Evolutionary conservation across 2,113 vertebrate genomes (phyloP).

Genomic region (Centropristis striata): DNA sequence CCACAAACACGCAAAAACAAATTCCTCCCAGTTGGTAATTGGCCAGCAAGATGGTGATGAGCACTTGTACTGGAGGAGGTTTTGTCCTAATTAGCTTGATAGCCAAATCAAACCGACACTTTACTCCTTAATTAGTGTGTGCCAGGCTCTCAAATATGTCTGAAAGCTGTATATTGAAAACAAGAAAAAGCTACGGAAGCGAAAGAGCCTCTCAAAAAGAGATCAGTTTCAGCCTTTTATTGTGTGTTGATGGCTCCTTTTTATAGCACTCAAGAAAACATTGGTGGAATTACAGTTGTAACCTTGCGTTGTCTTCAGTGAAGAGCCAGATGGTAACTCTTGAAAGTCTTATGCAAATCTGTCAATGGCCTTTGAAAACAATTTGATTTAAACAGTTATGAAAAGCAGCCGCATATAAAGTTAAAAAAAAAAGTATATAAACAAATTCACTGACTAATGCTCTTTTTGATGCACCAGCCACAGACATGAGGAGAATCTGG

Average conservation of each 20-base stretch:
- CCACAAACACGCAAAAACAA: constrained; percentile 18
- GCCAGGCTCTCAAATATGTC: constrained; percentile 40
- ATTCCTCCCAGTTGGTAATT: constrained; percentile 41
- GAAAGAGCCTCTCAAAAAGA: not conserved
- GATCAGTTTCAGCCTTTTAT: not conserved
- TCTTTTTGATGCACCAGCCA: not conserved
- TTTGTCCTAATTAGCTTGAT: constrained; percentile 64
- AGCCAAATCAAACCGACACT: constrained; percentile 57
- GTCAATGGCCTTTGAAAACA: not conserved
- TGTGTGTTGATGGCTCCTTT: not conserved
- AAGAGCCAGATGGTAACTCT: not conserved
- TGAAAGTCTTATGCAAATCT: not conserved
- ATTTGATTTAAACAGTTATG: not conserved
- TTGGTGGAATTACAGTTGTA: not conserved
- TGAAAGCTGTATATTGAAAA: constrained; percentile 21
- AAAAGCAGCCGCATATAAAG: not conserved
- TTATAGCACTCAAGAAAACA: not conserved
- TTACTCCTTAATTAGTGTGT: constrained; percentile 52
- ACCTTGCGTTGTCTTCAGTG: not conserved
- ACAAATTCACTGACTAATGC: too few species aligned
- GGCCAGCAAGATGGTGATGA: constrained; percentile 43
- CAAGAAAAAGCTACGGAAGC: too few species aligned
- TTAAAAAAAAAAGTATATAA: not conserved
- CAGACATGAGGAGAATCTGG: not conserved
- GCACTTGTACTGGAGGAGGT: constrained; percentile 35